These are phyloP conservation scores for Butastur rufipennis DNA, from an alignment of 2,113 vertebrate genomes.

Conservation along the genomic window DNA sequence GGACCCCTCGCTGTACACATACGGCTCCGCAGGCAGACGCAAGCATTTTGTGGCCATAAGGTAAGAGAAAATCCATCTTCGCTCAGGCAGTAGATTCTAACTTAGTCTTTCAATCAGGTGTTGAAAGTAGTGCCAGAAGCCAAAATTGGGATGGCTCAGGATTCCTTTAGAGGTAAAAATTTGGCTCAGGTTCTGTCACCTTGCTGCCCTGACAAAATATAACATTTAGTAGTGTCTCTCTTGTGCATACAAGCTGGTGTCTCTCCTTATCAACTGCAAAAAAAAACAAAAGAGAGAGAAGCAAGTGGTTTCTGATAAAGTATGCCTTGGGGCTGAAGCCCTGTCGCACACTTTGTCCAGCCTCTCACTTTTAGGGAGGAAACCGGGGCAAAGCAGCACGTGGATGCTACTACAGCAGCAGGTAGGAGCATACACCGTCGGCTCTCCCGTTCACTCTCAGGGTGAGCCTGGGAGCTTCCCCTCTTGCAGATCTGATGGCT, in stretches of 20 bases:
- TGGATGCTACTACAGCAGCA: neutral
- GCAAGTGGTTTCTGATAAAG: neutral
- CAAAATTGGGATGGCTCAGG: neutral
- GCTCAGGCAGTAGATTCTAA: neutral
- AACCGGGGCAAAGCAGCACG: neutral
- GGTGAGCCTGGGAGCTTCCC: neutral
- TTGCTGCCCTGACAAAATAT: neutral
- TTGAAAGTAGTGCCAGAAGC: neutral
- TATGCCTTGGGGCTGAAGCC: neutral
- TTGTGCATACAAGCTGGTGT: neutral
- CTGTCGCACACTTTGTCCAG: neutral
- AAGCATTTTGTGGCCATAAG: neutral
- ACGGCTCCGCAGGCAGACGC: accelerated
- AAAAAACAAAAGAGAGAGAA: neutral
- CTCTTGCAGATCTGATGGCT: neutral
- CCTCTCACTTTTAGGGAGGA: neutral
- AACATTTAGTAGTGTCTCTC: neutral
- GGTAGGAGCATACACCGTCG: accelerated
- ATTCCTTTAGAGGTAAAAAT: neutral
- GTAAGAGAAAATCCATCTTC: neutral
- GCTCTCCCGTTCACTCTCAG: neutral
- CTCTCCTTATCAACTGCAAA: neutral
- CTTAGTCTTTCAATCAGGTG: neutral
- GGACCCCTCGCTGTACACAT: accelerated
- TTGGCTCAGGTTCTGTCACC: neutral